Evolutionary conservation across 2,888 invertebrate genomes (phyloP), one percentile per base, ranked within the genome.

Genomic region (Pardosa pseudoannulata): DNA sequence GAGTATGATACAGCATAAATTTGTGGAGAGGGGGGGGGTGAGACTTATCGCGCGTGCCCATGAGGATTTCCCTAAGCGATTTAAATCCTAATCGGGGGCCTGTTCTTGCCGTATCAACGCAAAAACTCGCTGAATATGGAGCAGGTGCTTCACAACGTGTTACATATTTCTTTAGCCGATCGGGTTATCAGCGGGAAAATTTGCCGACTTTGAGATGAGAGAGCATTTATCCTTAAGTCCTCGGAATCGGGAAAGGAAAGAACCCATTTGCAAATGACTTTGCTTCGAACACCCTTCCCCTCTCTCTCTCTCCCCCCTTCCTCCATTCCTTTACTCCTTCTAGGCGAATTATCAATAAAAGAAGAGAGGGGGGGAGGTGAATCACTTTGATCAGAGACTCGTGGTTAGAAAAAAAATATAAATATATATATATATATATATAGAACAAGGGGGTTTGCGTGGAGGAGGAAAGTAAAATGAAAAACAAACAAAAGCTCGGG

Each of bases 211-310:
- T 23, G 56, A 56, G 23, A 56, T 56, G 56, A 56, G 56, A 56
- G 56, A 56, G 23, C 56, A 56, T 56, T 56, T 56, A 56, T 56
- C 23, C 56, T 56, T 56, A 56, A 56, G 56, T 56, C 56, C 23
- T 56, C 23, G 56, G 3, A 56, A 36, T 5, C 5, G 31, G 31
- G 13, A 32, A 32, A 65, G 27, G 5, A 27, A 56, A n/a, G n/a
- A 65, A 65, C 29, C 31, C 31, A 46, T 50, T 72, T 72, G 46
- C 46, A 68, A 68, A 68, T 72, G 29, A 46, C 31, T 72, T 50
- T 31, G 0, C 65, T 9, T 13, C 3, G 9, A 3, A 1, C n/a
- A 19, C 1, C 5, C 6, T 29, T 16, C 13, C 19, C 32, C 65
- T 32, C 5, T n/a, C n/a, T n/a, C n/a, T n/a, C n/a, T n/a, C n/a